Base-by-base conservation (phyloP, 2,113 vertebrate genomes). In the Hiodon tergisus region DNA sequence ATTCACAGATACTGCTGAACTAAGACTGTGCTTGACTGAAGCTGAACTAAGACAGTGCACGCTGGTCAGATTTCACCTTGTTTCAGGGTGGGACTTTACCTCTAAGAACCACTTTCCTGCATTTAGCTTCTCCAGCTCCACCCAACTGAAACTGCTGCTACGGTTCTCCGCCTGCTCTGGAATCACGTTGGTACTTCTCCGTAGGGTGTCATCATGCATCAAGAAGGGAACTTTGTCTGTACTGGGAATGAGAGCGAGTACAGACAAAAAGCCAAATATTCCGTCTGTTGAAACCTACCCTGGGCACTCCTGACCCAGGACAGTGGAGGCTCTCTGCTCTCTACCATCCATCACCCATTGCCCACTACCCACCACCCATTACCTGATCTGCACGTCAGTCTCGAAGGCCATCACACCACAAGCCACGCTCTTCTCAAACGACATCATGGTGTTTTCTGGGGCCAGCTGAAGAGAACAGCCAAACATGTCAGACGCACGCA, bases 381-480 rank as follows among this genome's bases (percentile, higher is more conserved):
- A 97, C 96, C 96, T 97, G 87, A 98, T 74, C 89, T 93, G 93
- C 77, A 98, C 88, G 5, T 98, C 96, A 0, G 95, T 97, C 89
- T 98, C 96, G 57, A 96, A 95, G 63, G 92, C 93, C 3, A 75
- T 60, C 71, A 95, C 93, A 4, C 86, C 85, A 63, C 94, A 98
- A 47, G 80, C 72, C 1, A 91, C 70, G 0, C 93, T 94, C 76
- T 88, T 93, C 14, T 48, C 65, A 79, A 98, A 93, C 0, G 96
- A 96, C 95, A 98, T 96, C 82, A 98, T 84, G 46, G 96, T 99
- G 87, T 99, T 99, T 84, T 99, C 96, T 0, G 96, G 97, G 14
- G 96, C 95, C 85, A 96, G 80, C 97, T 99, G 86, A 73, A 82
- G 81, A 67, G 76, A 78, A 60, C 0, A 16, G 79, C 46, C 69